phyloP scores from a whole-genome alignment of 92 coral and sea anemone species.

The Parazoanthus swiftii region DNA sequence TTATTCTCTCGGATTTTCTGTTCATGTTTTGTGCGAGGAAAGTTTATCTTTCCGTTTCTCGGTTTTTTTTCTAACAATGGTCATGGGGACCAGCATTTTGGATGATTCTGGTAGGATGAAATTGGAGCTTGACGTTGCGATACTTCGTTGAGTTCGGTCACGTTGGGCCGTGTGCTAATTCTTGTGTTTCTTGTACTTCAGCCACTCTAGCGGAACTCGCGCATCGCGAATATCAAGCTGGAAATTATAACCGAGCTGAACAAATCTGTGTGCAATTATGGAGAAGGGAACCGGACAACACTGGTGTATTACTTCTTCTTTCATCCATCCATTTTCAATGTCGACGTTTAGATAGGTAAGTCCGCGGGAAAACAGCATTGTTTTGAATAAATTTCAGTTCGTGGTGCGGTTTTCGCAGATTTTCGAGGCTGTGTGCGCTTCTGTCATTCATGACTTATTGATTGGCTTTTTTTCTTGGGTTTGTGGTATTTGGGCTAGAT shows the following conservation, averaged over 20 bases:
- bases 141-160: slow-evolving; percentile 9
- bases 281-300: slow-evolving; percentile 98
- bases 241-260: slow-evolving; percentile 98
- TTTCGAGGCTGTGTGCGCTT: slow-evolving; percentile 4
- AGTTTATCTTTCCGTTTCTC: slow-evolving; percentile 68
- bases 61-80: slow-evolving; percentile 76
- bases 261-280: slow-evolving; percentile 99
- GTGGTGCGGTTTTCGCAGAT: slow-evolving; percentile 12
- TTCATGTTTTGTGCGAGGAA: slow-evolving; percentile 68
- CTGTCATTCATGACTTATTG: slow-evolving; percentile 31
- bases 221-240: slow-evolving; percentile 99
- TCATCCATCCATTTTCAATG: slow-evolving; percentile 99
- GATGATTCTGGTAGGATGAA: slow-evolving; percentile 89
- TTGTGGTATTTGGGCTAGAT: slow-evolving; percentile 9
- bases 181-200: slow-evolving; percentile 49
- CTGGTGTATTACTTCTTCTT: slow-evolving; percentile 94
- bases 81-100: slow-evolving; percentile 97
- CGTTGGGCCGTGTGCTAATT: slow-evolving; percentile 32
- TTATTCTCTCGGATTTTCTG: slow-evolving; percentile 72
- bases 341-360: slow-evolving; percentile 96
- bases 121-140: slow-evolving; percentile 9
- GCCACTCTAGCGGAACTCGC: slow-evolving; percentile 99
- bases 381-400: slow-evolving; percentile 36
- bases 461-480: slow-evolving; percentile 12
- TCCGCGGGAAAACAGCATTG: slow-evolving; percentile 37